Conservation (phyloP, 2,113 vertebrate species). For the Pangasianodon hypophthalmus region DNA sequence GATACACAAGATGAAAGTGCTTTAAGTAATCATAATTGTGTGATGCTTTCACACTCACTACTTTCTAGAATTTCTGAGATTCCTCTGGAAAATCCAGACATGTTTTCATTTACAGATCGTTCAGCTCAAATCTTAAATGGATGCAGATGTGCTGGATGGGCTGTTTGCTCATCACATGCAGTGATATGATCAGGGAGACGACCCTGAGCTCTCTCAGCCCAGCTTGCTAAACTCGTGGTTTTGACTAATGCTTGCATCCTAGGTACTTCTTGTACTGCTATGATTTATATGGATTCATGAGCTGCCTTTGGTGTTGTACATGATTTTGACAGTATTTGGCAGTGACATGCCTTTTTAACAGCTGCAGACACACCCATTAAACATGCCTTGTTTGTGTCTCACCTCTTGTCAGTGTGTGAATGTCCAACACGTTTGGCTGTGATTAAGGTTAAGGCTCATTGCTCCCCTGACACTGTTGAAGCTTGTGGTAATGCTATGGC, state of each 20-base stretch:
- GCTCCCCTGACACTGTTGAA: background rate
- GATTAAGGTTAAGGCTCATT: background rate
- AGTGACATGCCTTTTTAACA: background rate
- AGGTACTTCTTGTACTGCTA: background rate
- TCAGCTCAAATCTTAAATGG: too few relatives aligned
- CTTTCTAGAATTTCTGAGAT: background rate
- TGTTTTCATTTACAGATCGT: too few relatives aligned
- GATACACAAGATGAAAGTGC: too few relatives aligned
- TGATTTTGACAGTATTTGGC: too few relatives aligned
- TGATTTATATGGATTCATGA: background rate
- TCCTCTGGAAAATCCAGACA: background rate
- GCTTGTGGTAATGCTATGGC: background rate
- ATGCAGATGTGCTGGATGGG: background rate
- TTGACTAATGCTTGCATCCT: background rate
- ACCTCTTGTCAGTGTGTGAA: background rate
- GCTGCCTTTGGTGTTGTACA: background rate
- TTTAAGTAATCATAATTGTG: background rate
- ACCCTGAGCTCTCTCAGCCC: background rate
- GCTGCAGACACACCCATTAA: background rate
- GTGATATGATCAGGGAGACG: background rate
- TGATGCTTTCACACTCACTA: background rate
- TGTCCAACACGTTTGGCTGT: background rate
- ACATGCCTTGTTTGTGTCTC: background rate
- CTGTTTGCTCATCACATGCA: background rate
- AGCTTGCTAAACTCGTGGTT: background rate